A percentile compares a stretch with the other conserved stretches of the same genome.
Evolutionary conservation across 2,797 vertebrate species (phyloP).

Genomic region (Notoglanidium macrostoma): DNA sequence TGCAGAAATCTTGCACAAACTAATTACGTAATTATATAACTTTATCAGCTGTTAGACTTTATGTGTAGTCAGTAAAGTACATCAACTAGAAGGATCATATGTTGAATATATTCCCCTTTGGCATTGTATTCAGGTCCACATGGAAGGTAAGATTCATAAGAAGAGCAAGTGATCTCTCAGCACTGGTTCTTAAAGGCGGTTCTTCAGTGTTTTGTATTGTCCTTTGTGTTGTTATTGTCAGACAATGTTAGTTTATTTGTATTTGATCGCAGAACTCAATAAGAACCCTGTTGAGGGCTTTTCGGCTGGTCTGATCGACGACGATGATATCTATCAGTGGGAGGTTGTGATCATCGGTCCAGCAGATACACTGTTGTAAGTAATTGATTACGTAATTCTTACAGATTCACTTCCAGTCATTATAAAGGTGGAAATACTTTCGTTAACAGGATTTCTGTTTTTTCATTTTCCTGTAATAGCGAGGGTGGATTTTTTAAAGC

Average conservation of each 20-base stretch:
- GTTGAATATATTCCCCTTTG: neutral
- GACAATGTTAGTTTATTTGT: neutral
- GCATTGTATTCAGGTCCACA: neutral
- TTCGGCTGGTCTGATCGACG: constrained; percentile 77
- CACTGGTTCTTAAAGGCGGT: neutral
- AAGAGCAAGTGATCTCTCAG: neutral
- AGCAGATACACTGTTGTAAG: constrained; percentile 79
- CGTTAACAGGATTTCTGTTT: neutral
- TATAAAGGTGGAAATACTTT: neutral
- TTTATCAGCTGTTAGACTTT: neutral
- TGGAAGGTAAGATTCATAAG: too few species aligned
- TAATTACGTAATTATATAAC: neutral
- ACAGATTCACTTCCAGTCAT: neutral
- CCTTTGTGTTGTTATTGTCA: neutral
- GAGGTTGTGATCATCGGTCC: constrained; percentile 80
- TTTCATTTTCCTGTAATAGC: constrained; percentile 57
- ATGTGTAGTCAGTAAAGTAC: neutral
- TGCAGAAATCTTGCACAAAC: neutral
- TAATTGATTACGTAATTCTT: neutral
- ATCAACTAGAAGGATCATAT: neutral
- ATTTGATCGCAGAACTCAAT: constrained; percentile 69
- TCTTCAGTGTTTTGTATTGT: neutral
- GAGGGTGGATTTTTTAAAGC: constrained; percentile 80
- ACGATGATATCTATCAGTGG: constrained; percentile 80
- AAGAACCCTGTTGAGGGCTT: constrained; percentile 81